These are phyloP conservation scores for Falcunculus frontatus DNA, from an alignment of 2,113 vertebrate species.

Conservation along the genomic window DNA sequence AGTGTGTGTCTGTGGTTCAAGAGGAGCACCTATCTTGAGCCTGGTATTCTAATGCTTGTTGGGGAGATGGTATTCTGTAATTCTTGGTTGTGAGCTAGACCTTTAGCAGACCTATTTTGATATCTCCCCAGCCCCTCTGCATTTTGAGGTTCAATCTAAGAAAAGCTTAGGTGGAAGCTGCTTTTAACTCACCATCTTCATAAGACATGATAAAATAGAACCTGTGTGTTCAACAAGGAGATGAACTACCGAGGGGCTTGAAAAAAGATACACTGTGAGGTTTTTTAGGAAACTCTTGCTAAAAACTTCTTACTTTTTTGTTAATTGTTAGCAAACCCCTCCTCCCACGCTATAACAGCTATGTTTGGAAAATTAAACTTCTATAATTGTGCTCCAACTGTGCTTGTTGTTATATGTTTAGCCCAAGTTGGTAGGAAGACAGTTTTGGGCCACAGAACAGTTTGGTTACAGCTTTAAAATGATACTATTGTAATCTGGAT, in stretches of 20 bases:
- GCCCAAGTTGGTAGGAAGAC: too few relatives aligned
- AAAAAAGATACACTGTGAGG: neutral
- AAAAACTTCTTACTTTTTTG: neutral
- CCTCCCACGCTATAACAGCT: accelerated
- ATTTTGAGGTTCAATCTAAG: neutral
- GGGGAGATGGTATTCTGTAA: neutral
- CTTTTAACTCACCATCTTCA: neutral
- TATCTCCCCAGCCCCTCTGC: neutral
- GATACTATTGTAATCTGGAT: accelerated
- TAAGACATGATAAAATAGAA: neutral
- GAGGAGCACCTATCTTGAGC: neutral
- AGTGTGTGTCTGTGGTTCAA: accelerated
- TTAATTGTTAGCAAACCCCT: neutral
- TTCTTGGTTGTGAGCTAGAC: neutral
- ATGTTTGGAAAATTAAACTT: neutral
- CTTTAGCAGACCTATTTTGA: neutral
- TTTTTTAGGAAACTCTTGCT: neutral
- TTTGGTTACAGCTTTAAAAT: neutral
- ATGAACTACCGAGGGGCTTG: accelerated
- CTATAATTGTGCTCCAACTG: accelerated
- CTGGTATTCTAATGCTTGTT: neutral
- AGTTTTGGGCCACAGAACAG: neutral
- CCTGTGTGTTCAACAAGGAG: neutral
- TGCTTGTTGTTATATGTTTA: neutral
- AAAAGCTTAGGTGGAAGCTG: neutral